Evolutionary conservation across 2,797 vertebrate genomes (phyloP), one percentile per base, ranked within the genome.

Genomic region (Enteromius mattozi): DNA sequence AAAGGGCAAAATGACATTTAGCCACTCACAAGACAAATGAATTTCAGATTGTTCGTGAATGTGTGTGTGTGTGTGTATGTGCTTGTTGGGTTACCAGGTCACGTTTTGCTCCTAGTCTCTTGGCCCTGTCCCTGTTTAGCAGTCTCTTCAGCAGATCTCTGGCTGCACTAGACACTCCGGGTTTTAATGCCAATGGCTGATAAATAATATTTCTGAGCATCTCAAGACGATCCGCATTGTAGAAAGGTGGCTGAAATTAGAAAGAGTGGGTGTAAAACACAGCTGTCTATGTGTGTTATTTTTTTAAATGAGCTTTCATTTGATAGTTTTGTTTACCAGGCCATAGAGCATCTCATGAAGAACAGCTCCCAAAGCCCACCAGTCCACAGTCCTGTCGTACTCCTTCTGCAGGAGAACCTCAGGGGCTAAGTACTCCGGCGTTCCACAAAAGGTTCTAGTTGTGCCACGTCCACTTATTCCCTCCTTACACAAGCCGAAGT

Each of bases 371-470:
- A 96, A 92, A 49, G 93, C 91, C 96, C 95, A 96, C 96, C 95
- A 96, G 92, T 96, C 96, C 87, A 96, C 95, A 0, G 92, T 91
- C 12, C 91, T 90, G 86, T 92, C 93, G 21, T 95, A 96, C 0
- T 94, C 84, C 2, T 92, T 87, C 76, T 95, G 94, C 78, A 86
- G 88, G 21, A 96, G 92, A 65, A 96, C 94, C 89, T 96, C 96
- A 40, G 96, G 95, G 33, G 95, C 94, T 3, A 96, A 88, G 85
- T 96, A 96, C 94, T 99, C 97, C 0, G 97, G 98, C 0, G 98
- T 99, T 89, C 98, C 98, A 0, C 98, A 99, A 92, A 99, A 98
- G 10, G 97, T 99, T 85, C 96, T 95, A 27, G 96, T 99, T 0
- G 96, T 95, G 86, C 94, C 96, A 0, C 96, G 97, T 37, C 95